These are phyloP conservation scores for Formica aserva DNA, from an alignment of 2,888 invertebrate species.

Conservation along the genomic window DNA sequence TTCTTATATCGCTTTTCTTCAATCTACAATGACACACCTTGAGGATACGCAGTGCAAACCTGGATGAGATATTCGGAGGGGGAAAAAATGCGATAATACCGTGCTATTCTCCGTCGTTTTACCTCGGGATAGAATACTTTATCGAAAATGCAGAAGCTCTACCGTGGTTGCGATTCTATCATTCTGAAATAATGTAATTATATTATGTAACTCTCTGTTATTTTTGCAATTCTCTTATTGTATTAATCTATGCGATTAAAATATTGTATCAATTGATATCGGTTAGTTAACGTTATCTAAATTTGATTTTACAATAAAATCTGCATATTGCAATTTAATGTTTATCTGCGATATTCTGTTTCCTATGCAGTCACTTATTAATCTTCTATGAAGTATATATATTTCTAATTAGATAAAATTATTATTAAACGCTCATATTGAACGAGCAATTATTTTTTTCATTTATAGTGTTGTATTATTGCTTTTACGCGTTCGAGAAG, in stretches of 20 bases:
- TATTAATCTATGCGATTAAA: not conserved
- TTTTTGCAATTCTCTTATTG: not conserved
- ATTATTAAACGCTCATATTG: not conserved
- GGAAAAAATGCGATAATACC: not conserved
- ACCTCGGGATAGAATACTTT: conserved; percentile 17
- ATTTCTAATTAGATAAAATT: conserved; percentile 26
- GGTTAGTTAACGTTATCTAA: not conserved
- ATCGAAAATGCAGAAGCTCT: conserved; percentile 12
- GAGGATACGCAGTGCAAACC: conserved; percentile 21
- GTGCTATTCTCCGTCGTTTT: conserved; percentile 24
- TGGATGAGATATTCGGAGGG: conserved; percentile 24
- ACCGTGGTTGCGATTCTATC: conserved; percentile 1
- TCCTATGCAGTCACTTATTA: not conserved
- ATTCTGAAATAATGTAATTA: not conserved
- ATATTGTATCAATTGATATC: not conserved
- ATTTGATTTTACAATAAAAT: not conserved
- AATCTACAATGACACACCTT: conserved; percentile 30
- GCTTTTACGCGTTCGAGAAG: conserved; percentile 6
- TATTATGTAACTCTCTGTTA: not conserved
- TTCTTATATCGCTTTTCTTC: conserved; percentile 37
- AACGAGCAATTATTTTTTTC: not conserved
- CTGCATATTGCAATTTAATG: not conserved
- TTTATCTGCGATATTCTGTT: not conserved
- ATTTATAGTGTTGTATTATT: conserved; percentile 31
- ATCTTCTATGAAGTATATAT: not conserved